These are phyloP conservation scores for Coremacera marginata DNA, from an alignment of 2,888 invertebrate genomes.

Conservation along the genomic window DNA sequence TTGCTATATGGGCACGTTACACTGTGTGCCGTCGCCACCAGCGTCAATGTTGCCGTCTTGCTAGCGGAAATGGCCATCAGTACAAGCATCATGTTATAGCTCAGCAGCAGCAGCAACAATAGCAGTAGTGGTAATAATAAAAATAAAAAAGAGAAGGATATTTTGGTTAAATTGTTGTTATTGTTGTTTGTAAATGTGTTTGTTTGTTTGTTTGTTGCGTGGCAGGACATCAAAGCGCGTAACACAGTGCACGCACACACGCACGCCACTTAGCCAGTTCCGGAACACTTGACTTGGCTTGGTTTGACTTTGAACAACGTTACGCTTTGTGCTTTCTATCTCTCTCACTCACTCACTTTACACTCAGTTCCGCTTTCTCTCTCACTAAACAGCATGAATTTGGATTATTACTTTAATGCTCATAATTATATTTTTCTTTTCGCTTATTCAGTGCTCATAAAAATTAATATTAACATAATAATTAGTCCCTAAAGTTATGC, in stretches of 20 bases:
- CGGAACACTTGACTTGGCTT: neutral
- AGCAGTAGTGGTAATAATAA: neutral
- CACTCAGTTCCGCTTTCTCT: neutral
- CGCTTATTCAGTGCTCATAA: constrained; percentile 2
- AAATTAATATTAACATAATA: constrained; percentile 23
- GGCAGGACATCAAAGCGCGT: constrained; percentile 9
- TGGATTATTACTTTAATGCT: constrained; percentile 14
- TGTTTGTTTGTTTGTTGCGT: neutral
- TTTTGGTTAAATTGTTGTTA: neutral
- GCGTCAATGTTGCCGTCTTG: neutral
- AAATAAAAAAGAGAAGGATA: neutral
- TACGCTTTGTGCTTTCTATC: neutral
- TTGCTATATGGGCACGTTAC: no score
- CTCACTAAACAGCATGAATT: neutral
- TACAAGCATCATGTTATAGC: neutral
- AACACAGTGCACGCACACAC: neutral
- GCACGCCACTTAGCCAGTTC: neutral
- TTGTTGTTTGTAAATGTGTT: neutral
- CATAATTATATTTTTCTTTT: neutral
- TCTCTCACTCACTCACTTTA: neutral
- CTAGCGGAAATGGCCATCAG: constrained; percentile 20
- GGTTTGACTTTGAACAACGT: neutral
- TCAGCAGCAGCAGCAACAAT: neutral
- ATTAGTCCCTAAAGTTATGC: neutral
- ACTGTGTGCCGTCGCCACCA: neutral